These are phyloP conservation scores for Lasioglossum villosulum DNA, from an alignment of 2,888 invertebrate genomes.

Conservation along the genomic window DNA sequence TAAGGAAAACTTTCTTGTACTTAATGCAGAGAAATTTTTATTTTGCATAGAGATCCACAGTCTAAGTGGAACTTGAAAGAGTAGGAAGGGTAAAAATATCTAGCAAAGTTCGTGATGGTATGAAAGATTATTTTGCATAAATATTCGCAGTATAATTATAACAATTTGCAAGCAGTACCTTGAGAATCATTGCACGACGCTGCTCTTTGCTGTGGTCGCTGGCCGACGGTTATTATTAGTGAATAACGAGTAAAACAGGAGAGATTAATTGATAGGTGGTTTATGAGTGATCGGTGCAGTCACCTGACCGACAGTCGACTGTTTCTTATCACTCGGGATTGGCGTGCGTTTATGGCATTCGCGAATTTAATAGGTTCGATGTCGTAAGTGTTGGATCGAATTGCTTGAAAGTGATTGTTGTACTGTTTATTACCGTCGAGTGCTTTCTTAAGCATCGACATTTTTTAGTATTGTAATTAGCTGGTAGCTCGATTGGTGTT, in stretches of 20 bases:
- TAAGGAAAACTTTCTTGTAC: not conserved
- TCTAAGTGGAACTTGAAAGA: slow-evolving; percentile 2
- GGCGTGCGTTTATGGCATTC: not conserved
- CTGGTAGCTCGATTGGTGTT: not conserved
- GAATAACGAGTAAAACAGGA: not conserved
- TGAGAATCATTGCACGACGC: not conserved
- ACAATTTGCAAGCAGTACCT: not conserved
- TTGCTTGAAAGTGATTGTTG: not conserved
- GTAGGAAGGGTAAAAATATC: too few species aligned
- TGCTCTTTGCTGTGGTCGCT: slow-evolving; percentile 28
- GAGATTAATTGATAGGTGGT: not conserved
- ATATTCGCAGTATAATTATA: not conserved
- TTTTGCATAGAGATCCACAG: not conserved
- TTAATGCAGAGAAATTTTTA: not conserved
- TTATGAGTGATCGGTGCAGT: not conserved
- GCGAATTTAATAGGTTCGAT: not conserved
- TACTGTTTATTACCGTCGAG: not conserved
- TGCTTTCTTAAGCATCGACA: not conserved
- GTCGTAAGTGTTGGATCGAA: not conserved
- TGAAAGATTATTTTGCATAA: not conserved
- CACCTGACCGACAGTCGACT: not conserved
- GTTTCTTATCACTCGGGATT: not conserved
- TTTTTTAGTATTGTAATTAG: not conserved
- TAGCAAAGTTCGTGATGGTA: too few species aligned
- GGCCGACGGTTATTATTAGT: not conserved